Percentiles rank a stretch among this genome's conserved stretches.
phyloP scores from a whole-genome alignment of 2,888 invertebrate species.

The Caenorhabditis sp. region DNA sequence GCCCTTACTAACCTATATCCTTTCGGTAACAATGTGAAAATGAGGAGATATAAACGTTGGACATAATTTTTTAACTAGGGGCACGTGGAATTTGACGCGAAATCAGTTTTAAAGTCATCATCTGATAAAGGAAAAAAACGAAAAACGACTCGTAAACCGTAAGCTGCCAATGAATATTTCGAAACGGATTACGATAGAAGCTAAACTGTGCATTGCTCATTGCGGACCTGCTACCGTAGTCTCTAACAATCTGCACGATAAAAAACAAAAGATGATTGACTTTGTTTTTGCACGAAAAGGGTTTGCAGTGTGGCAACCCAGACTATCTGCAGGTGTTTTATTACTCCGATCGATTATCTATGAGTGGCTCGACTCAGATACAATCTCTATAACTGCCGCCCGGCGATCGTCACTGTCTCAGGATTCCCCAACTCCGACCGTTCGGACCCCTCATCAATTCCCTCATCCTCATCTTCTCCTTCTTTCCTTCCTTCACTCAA shows the following conservation, averaged over 20 bases:
- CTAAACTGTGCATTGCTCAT: neutral
- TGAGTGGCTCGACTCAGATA: neutral
- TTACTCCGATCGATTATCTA: neutral
- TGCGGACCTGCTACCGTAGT: neutral
- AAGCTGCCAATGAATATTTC: too few relatives aligned
- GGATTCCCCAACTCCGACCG: neutral
- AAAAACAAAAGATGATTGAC: too few relatives aligned
- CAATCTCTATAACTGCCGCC: neutral
- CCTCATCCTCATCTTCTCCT: slow-evolving; percentile 13
- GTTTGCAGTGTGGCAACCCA: neutral
- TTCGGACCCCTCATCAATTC: slow-evolving; percentile 5
- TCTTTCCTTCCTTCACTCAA: slow-evolving; percentile 21
- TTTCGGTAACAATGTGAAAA: neutral
- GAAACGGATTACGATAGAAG: neutral
- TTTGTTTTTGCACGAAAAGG: too few relatives aligned
- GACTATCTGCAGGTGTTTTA: neutral
- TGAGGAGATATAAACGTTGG: neutral
- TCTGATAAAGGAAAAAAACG: slow-evolving; percentile 8
- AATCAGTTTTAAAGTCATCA: slow-evolving; percentile 2
- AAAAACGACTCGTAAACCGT: neutral
- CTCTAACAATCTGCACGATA: too few relatives aligned
- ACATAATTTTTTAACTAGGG: neutral
- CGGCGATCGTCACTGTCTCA: neutral
- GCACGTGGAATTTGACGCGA: slow-evolving; percentile 22
- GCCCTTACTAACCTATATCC: slow-evolving; percentile 21